phyloP scores from a whole-genome alignment of 2,888 invertebrate genomes.

The Drosophila anceps region DNA sequence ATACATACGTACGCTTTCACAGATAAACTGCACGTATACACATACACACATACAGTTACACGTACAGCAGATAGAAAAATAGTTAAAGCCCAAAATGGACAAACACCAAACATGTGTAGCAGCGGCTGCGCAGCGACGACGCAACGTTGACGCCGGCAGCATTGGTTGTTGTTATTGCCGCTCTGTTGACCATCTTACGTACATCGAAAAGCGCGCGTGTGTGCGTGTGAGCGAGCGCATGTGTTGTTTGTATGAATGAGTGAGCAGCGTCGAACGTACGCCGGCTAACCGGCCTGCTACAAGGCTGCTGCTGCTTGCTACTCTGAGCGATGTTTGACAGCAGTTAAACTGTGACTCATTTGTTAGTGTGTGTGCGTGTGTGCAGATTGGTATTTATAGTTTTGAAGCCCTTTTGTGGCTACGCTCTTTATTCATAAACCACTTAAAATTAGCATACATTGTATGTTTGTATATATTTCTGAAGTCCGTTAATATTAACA shows the following conservation, averaged over 20 bases:
- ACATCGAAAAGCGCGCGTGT: conserved; percentile 11
- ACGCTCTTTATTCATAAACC: conserved; percentile 42
- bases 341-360: conserved; percentile 63
- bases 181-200: conserved; percentile 53
- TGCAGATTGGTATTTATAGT: conserved; percentile 60
- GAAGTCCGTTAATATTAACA: conserved; percentile 49
- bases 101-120: conserved; percentile 75
- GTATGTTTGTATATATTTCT: conserved; percentile 16
- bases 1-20: conserved; percentile 22
- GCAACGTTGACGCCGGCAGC: conserved; percentile 41
- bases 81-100: conserved; percentile 65
- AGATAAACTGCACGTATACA: conserved; percentile 10
- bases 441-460: conserved; percentile 21
- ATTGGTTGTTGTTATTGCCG: conserved; percentile 59
- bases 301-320: conserved; percentile 37
- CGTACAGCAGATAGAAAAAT: conserved; percentile 46
- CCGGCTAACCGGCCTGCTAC: conserved; percentile 58
- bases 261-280: conserved; percentile 47
- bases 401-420: conserved; percentile 51
- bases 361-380: conserved; percentile 45
- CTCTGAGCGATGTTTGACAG: conserved; percentile 57
- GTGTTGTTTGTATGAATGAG: conserved; percentile 64
- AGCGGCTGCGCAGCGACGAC: conserved; percentile 53
- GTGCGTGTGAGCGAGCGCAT: conserved; percentile 27
- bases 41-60: conserved; percentile 13